phyloP scores from a whole-genome alignment of 2,797 vertebrate species.

The Darevskia mixta region DNA sequence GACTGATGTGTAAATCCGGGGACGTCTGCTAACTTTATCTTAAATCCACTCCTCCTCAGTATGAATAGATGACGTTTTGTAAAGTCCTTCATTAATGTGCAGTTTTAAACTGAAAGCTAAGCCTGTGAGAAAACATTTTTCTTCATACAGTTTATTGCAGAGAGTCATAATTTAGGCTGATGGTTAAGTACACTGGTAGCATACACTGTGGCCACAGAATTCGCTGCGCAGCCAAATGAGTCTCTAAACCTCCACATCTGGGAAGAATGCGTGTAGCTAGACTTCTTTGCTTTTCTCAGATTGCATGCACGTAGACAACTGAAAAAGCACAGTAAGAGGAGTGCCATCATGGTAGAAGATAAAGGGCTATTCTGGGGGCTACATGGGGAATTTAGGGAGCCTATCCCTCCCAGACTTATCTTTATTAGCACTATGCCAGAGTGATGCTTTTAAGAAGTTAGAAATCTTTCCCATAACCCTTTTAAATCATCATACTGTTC shows the following conservation, averaged over 20 bases:
- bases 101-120: neutral
- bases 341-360: neutral
- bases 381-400: neutral
- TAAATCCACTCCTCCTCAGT: neutral
- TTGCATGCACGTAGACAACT: neutral
- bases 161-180: neutral
- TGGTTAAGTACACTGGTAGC: no score
- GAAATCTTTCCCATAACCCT: neutral
- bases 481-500: neutral
- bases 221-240: no score
- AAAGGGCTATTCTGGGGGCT: neutral
- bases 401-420: neutral
- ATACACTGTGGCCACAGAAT: neutral
- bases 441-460: neutral
- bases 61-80: neutral
- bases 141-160: neutral
- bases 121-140: neutral
- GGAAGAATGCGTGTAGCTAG: neutral
- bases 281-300: no score
- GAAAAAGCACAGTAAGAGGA: neutral
- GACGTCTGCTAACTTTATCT: no score
- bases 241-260: neutral
- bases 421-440: neutral
- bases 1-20: no score
- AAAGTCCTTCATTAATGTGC: no score